Base-by-base conservation (phyloP, 2,888 invertebrate genomes). In the Ornithoptera alexandrae region DNA sequence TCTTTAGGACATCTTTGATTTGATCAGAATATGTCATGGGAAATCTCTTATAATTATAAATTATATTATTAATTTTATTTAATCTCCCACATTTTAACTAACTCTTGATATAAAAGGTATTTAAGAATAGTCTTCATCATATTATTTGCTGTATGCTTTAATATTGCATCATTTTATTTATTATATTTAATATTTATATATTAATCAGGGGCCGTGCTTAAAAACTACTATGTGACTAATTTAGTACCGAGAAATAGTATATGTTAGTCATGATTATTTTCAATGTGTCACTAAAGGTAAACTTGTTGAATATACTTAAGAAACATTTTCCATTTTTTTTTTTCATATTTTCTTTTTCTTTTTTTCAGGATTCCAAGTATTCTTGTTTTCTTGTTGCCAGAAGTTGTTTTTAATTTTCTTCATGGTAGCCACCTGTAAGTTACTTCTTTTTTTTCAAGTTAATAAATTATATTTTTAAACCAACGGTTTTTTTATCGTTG, bases 341-440 rank as follows among this genome's bases (percentile, higher is more conserved):
- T 74, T 81, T 77, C 75, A 77, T 73, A 78, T 76, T 75, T 75
- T 79, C 80, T 76, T 83, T 85, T 84, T 78, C 80, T 88, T 87
- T 78, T 86, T 91, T 89, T 68, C 90, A 90, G 90, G 84, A 88
- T 84, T 78, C 84, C 71, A 74, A 76, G 77, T 76, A 76, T 78
- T 76, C 78, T 74, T 81, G 79, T 80, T 77, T 77, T 83, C 78
- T 83, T 85, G 84, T 84, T 81, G 79, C 77, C 77, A 79, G 80
- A 83, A 85, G 89, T 77, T 81, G 74, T 79, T 86, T 86, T 89
- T 83, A 86, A 73, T 85, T 86, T 77, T 77, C 88, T 84, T 82
- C 87, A 94, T 94, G 94, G 93, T 93, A 84, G 92, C 92, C 79
- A 82, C 92, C 87, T 93, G 93, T 94, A 90, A 92, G 93, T 93